phyloP scores from a whole-genome alignment of 2,888 invertebrate species.

The Caradrina clavipalpis region DNA sequence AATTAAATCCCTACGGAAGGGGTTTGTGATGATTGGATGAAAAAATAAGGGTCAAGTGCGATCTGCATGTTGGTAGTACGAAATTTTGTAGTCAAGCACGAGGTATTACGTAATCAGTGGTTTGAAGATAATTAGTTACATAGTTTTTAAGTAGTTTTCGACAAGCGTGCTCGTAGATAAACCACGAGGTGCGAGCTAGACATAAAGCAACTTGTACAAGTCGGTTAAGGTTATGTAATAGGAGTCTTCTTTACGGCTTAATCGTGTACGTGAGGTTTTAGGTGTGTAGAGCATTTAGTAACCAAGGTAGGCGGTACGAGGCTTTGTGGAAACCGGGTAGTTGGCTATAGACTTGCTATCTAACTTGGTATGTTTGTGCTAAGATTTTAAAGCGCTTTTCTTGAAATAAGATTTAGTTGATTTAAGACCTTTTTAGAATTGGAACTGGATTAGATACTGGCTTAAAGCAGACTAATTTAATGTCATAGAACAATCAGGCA shows the following conservation, averaged over 20 bases:
- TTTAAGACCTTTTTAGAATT: conserved; percentile 3
- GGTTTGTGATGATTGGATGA: conserved; percentile 69
- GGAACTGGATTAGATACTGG: background rate
- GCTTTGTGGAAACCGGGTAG: conserved; percentile 19
- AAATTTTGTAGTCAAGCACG: conserved; percentile 13
- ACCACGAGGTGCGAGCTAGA: conserved; percentile 50
- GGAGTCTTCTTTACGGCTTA: conserved; percentile 59
- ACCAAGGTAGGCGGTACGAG: conserved; percentile 38
- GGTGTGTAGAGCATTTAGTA: conserved; percentile 46
- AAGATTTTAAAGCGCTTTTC: conserved; percentile 5
- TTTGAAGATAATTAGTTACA: conserved; percentile 55
- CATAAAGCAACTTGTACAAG: conserved; percentile 57
- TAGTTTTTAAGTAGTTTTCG: conserved; percentile 52
- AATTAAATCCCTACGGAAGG: conserved; percentile 76
- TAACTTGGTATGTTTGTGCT: conserved; percentile 18
- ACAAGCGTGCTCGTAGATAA: conserved; percentile 48
- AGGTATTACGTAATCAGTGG: conserved; percentile 52
- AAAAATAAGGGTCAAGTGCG: conserved; percentile 65
- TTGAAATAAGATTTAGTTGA: conserved; percentile 5
- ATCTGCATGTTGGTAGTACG: conserved; percentile 34
- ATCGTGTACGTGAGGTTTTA: conserved; percentile 55
- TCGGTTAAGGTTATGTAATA: conserved; percentile 69
- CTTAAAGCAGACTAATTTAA: background rate
- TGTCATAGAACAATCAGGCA: background rate
- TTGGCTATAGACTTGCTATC: conserved; percentile 12